Base-by-base conservation (phyloP, 2,888 invertebrate genomes). In the Chrysolina americana region DNA sequence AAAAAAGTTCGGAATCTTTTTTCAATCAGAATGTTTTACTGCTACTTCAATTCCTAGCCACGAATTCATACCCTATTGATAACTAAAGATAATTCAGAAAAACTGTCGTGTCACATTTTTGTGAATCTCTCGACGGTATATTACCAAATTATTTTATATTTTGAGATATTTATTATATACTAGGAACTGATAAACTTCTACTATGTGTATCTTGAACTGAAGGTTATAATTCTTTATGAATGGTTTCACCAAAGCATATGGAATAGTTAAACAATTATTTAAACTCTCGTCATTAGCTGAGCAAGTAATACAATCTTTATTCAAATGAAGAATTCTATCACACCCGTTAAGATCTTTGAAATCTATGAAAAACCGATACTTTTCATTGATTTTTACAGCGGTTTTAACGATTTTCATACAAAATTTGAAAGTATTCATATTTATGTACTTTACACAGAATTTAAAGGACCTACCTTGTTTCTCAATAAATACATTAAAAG, bases 311-410 rank as follows among this genome's bases (percentile, higher is more conserved):
- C 65, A 66, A 36, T 66, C 48, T n/a, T 23, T 50, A 13, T 28
- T 17, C n/a, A 66, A n/a, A n/a, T 28, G 9, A 23, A 66, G 17
- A 41, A 17, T 28, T 50, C 28, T 17, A 23, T 41, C 17, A 50
- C 10, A 44, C 6, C n/a, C 28, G 17, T 66, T 48, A 8, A 28
- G 48, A 44, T 66, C 65, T 13, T n/a, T 28, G 3, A 66, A 66
- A 17, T 66, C 65, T 50, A 66, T 47, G 13, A 17, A 66, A 17
- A n/a, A 66, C n/a, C 48, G 41, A 50, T 13, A 66, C 11, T 66
- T 23, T n/a, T 65, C 41, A 10, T 50, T 17, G 8, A 17, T 23
- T 10, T 17, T 36, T 10, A 10, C 21, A 36, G 23, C n/a, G 23
- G 17, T 28, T 13, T 48, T 23, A 17, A 66, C 28, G 10, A 44